A percentile compares a stretch with the other conserved stretches of the same genome.
These are phyloP conservation scores for Limnephilus marmoratus DNA, from an alignment of 2,888 invertebrate genomes.

Conservation along the genomic window DNA sequence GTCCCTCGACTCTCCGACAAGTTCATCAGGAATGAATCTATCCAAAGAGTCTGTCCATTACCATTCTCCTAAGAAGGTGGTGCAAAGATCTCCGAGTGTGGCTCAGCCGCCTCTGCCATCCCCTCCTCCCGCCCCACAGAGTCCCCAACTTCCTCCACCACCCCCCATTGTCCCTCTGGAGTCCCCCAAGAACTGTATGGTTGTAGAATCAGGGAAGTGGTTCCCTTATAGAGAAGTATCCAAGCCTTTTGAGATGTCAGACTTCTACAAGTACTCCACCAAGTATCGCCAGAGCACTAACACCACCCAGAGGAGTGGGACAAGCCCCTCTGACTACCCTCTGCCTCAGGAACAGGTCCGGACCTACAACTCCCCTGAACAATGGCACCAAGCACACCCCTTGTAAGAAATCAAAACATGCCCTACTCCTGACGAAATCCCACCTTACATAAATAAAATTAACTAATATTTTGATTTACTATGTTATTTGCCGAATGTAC, in stretches of 20 bases:
- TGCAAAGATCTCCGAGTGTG: slow-evolving; percentile 78
- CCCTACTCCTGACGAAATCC: neutral
- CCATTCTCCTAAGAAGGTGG: slow-evolving; percentile 73
- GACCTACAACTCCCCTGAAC: slow-evolving; percentile 43
- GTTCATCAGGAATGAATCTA: slow-evolving; percentile 61
- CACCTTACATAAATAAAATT: neutral
- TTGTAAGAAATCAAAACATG: slow-evolving; percentile 12
- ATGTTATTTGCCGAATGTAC: slow-evolving; percentile 15
- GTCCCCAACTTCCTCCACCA: slow-evolving; percentile 68
- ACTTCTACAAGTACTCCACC: slow-evolving; percentile 98
- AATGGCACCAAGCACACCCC: slow-evolving; percentile 57
- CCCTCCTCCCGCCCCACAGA: slow-evolving; percentile 14
- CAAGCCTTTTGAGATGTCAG: slow-evolving; percentile 98
- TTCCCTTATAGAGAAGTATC: slow-evolving; percentile 95
- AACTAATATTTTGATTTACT: neutral
- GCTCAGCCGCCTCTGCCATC: slow-evolving; percentile 72
- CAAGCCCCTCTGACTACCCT: neutral
- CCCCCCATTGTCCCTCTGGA: slow-evolving; percentile 78
- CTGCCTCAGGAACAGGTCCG: slow-evolving; percentile 21
- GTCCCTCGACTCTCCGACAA: slow-evolving; percentile 79
- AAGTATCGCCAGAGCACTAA: slow-evolving; percentile 86
- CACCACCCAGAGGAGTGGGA: neutral
- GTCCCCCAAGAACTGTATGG: slow-evolving; percentile 89
- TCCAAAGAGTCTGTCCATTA: slow-evolving; percentile 67
- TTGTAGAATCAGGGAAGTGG: slow-evolving; percentile 92